Percentiles rank a stretch among this genome's conserved stretches.
Conservation (phyloP, 2,888 invertebrate species). For the Fabriciana adippe region DNA sequence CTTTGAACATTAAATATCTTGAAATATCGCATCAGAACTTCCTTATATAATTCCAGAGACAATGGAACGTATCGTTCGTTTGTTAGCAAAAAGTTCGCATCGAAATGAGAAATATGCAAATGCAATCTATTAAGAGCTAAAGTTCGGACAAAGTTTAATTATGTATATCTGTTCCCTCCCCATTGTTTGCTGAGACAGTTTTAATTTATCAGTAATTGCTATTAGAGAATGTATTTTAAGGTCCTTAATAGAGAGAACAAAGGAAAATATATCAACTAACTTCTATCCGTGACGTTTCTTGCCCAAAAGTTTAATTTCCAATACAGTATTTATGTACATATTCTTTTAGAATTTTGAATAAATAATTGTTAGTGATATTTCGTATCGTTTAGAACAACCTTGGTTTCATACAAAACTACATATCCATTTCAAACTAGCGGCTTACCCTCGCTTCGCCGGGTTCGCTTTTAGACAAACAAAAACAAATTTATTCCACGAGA, state of each 20-base stretch:
- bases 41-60: background rate
- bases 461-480: no score
- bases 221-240: conserved; percentile 13
- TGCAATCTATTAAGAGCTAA: conserved; percentile 39
- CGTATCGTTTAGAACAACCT: no score
- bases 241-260: background rate
- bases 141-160: conserved; percentile 30
- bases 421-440: no score
- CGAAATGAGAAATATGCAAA: conserved; percentile 38
- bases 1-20: background rate
- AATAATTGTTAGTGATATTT: no score
- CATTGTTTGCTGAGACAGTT: conserved; percentile 20
- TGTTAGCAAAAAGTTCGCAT: conserved; percentile 25
- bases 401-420: no score
- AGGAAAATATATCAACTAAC: background rate
- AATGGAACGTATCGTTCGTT: conserved; percentile 13
- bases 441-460: no score
- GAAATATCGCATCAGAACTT: background rate
- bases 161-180: conserved; percentile 20
- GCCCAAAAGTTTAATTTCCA: no score
- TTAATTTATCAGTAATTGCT: conserved; percentile 29
- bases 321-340: no score
- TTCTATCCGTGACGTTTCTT: background rate
- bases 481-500: no score
- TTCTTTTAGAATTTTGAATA: no score